Base-by-base conservation (phyloP, 2,797 vertebrate genomes). In the Xiphophorus birchmanni region DNA sequence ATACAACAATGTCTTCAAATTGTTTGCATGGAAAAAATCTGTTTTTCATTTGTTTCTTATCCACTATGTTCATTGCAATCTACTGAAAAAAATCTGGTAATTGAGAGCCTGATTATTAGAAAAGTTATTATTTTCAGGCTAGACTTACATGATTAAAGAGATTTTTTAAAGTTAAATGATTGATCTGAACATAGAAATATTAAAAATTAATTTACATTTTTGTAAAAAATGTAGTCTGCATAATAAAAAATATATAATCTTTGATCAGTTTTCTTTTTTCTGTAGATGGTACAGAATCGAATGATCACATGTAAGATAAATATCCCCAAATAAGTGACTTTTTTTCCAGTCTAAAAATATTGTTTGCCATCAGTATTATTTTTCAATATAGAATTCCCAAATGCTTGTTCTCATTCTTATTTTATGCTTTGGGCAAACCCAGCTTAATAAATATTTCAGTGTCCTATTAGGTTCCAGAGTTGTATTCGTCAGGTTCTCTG, bases 361-460 rank as follows among this genome's bases (percentile, higher is more conserved):
- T 81, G 86, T 80, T 47, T 79, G 79, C 83, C 79, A 88, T 87
- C 86, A 85, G 79, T 82, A 82, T 85, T 74, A 80, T 32, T 76
- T 87, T 92, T 88, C 76, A 92, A 80, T 85, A 73, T 77, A 78
- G 78, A 86, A 88, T 82, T 84, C 82, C 80, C 87, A 77, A 84
- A 89, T 87, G 84, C 76, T 88, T 74, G 29, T 58, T 69, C 84
- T 90, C 84, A 91, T 88, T 40, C 63, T 80, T 90, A 82, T 91
- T 93, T 91, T 21, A 88, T 90, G 88, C 86, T 89, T 74, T 80
- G 84, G 86, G 89, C 80, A 84, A 87, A 82, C 81, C 79, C 3
- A 44, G 60, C 40, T 80, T 91, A 47, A 47, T 93, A 73, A 93
- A 93, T 93, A 91, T 94, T 94, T 94, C 80, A 93, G 76, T 82